phyloP scores from a whole-genome alignment of 2,888 invertebrate species.

The Hirtodrosophila confusa region DNA sequence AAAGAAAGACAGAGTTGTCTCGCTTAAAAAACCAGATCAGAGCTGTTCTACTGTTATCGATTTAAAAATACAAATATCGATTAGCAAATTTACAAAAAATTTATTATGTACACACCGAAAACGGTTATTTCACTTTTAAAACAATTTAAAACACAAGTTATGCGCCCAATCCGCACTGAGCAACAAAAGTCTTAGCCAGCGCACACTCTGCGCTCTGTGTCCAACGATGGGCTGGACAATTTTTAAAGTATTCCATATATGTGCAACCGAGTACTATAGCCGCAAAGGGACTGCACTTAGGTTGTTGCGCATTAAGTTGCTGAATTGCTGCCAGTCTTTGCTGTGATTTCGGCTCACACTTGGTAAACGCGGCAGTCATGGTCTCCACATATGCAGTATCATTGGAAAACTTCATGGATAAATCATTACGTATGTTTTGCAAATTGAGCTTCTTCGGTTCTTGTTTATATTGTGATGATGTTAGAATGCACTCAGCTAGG shows the following conservation, averaged over 20 bases:
- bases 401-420: constrained; percentile 72
- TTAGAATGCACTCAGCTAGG: constrained; percentile 82
- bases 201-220: constrained; percentile 75
- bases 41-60: constrained; percentile 18
- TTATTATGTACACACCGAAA: constrained; percentile 58
- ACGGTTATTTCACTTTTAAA: constrained; percentile 15
- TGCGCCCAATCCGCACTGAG: constrained; percentile 78
- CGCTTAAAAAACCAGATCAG: background rate
- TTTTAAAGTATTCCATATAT: constrained; percentile 83
- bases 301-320: constrained; percentile 51
- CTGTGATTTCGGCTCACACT: constrained; percentile 77
- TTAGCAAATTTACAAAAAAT: constrained; percentile 22
- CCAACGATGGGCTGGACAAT: constrained; percentile 82
- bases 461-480: constrained; percentile 73
- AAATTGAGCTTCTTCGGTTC: constrained; percentile 65
- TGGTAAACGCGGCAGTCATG: constrained; percentile 74
- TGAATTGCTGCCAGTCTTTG: constrained; percentile 65
- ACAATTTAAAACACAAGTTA: constrained; percentile 28
- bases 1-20: background rate
- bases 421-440: constrained; percentile 63
- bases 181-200: constrained; percentile 80
- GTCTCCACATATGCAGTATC: constrained; percentile 76
- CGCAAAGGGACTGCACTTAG: constrained; percentile 80
- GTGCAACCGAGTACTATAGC: constrained; percentile 82
- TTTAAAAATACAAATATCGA: constrained; percentile 4